Base-by-base conservation (phyloP, 2,888 invertebrate genomes). In the Papilio gigon region DNA sequence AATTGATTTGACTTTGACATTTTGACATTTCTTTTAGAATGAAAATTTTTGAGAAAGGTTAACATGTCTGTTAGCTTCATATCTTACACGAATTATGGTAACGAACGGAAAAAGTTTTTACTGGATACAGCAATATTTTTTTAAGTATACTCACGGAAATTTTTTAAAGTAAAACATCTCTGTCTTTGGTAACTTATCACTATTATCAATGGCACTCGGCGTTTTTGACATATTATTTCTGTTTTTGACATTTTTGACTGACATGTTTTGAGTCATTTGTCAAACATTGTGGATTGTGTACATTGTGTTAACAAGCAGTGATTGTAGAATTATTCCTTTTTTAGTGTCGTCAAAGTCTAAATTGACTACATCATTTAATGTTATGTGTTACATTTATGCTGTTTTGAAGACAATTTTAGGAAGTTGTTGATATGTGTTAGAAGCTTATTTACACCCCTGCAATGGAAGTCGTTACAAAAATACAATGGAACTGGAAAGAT, bases 401-500 rank as follows among this genome's bases (percentile, higher is more conserved):
- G 14, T 37, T 27, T 50, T 17, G 25, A 59, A 33, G 6, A 22
- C 2, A 33, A 56, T 47, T 40, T 11, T 47, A 35, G 27, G 12
- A 12, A 37, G 22, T 30, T 30, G n/a, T 56, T 56, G 53, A 40
- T 37, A 62, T 61, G 62, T 62, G 5, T 62, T 62, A 62, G 50
- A n/a, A 30, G 42, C 42, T 50, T 1, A 68, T 64, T 61, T 35
- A 60, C 30, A 11, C 60, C 14, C 1, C 44, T 20, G 14, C 20
- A 27, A 66, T 72, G 65, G 63, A 65, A 37, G 61, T 67, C 17
- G 59, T 65, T 25, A 37, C 27, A 53, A 50, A 68, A 68, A 33
- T 58, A 53, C 40, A 58, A 73, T 96, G 96, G 95, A 93, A 94
- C 78, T 96, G 96, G 96, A 94, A 94, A 71, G 93, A 95, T 71